Base-by-base conservation (phyloP, 2,888 invertebrate species). In the Noctuana brunneofusca region DNA sequence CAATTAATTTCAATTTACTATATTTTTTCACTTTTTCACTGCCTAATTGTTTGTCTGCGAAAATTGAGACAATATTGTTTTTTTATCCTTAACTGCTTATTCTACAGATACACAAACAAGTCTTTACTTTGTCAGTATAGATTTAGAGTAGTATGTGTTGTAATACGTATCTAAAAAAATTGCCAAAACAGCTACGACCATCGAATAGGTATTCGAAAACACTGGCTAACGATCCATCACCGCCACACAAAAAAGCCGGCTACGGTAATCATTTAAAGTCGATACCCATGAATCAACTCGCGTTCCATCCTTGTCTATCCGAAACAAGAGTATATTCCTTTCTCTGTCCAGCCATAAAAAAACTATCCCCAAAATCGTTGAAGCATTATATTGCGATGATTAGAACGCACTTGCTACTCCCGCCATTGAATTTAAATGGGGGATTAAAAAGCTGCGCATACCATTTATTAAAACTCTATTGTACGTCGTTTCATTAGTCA, bases 331-430 rank as follows among this genome's bases (percentile, higher is more conserved):
- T 30, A 32, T 69, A 66, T 58, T 58, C 48, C 52, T 59, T 16
- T 73, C 71, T 66, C 69, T 65, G 68, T 74, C 68, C 22, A 54
- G 60, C 52, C 49, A 63, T 53, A 67, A 86, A 89, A 89, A 80
- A 88, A 84, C 49, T 63, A 77, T 86, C 88, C 87, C 78, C 77
- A 65, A 68, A 83, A 76, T 83, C 87, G 79, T 72, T 78, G 87
- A 76, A 80, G 86, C 90, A 89, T 91, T 91, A 91, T 91, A 90
- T 89, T 88, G 89, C 86, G 86, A 91, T 90, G 90, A 91, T 91
- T 91, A 90, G 86, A 76, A 83, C 71, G 84, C 90, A 91, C 91
- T 90, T 90, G 90, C 89, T 77, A 72, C 74, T 71, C 41, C 18
- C 76, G 78, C 84, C 82, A 91, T 90, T 91, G 89, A 90, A 91